These are phyloP conservation scores for Ardeotis arabs DNA, from an alignment of 2,113 vertebrate genomes.

Conservation along the genomic window DNA sequence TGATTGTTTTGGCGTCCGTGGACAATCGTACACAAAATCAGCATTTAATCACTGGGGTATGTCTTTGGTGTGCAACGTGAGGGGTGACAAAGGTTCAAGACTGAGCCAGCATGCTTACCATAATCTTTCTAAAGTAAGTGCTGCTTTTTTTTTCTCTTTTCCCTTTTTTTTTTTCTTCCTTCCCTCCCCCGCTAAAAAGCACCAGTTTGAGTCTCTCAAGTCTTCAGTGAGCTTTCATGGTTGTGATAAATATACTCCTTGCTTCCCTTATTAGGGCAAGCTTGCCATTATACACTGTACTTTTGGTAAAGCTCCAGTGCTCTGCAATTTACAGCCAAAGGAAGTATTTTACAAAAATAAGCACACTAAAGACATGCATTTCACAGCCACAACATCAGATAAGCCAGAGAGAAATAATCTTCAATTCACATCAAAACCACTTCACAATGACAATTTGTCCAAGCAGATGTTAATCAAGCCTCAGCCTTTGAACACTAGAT, in stretches of 20 bases:
- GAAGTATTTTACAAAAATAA: conserved; percentile 83
- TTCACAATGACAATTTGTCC: conserved; percentile 91
- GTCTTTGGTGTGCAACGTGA: conserved; percentile 90
- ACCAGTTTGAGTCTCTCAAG: conserved; percentile 82
- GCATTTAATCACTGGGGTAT: conserved; percentile 91
- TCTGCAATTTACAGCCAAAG: conserved; percentile 82
- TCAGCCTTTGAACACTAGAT: conserved; percentile 86
- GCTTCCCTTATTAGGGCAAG: conserved; percentile 87
- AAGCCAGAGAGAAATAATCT: conserved; percentile 83
- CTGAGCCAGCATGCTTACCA: conserved; percentile 89
- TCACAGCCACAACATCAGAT: conserved; percentile 86
- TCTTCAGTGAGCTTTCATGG: conserved; percentile 77
- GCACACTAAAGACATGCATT: conserved; percentile 85
- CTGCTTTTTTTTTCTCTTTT: conserved; percentile 58
- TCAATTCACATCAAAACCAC: conserved; percentile 86
- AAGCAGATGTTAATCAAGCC: conserved; percentile 90
- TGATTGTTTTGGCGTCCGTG: conserved; percentile 99
- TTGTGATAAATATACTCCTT: conserved; percentile 82
- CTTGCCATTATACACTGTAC: conserved; percentile 80
- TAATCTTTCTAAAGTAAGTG: conserved; percentile 91
- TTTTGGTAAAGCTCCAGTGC: conserved; percentile 82
- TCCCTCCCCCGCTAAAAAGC: conserved; percentile 32
- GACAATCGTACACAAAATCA: conserved; percentile 98
- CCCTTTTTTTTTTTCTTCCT: neutral
- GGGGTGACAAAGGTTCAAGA: conserved; percentile 91